These are phyloP conservation scores for Ageneiosus marmoratus DNA, from an alignment of 2,113 vertebrate genomes.

Conservation along the genomic window DNA sequence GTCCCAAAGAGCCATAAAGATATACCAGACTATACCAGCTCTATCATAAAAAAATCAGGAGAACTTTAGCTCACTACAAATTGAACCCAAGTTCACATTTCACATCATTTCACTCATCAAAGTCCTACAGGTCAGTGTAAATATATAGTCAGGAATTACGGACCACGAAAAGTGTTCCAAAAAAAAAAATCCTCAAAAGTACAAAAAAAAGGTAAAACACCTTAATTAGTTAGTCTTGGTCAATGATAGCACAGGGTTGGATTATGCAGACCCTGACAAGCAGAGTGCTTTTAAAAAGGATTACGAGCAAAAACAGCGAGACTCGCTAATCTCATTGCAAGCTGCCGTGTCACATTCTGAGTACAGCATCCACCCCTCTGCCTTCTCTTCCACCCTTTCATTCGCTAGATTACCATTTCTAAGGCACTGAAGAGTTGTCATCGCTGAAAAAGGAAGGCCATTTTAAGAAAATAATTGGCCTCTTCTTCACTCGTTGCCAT, in stretches of 20 bases:
- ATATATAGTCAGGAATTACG: slow-evolving; percentile 32
- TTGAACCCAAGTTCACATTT: not conserved
- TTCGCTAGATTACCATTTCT: slow-evolving; percentile 52
- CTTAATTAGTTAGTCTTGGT: slow-evolving; percentile 42
- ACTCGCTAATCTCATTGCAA: slow-evolving; percentile 59
- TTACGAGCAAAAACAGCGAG: slow-evolving; percentile 58
- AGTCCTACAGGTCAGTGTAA: not conserved
- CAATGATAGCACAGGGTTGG: slow-evolving; percentile 44
- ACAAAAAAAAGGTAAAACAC: slow-evolving; percentile 49
- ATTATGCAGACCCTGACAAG: slow-evolving; percentile 62
- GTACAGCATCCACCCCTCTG: slow-evolving; percentile 51
- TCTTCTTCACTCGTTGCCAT: slow-evolving; percentile 55
- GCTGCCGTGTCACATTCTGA: slow-evolving; percentile 60
- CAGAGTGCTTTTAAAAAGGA: slow-evolving; percentile 68
- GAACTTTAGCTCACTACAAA: not conserved
- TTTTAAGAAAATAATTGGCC: slow-evolving; percentile 69
- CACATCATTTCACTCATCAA: slow-evolving; percentile 2
- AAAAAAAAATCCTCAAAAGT: not conserved
- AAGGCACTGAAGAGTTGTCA: slow-evolving; percentile 54
- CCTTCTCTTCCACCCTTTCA: slow-evolving; percentile 45
- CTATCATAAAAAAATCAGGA: slow-evolving; percentile 10
- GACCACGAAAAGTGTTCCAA: slow-evolving; percentile 21
- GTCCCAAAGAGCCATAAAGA: not conserved
- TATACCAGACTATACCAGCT: not conserved
- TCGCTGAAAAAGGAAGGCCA: slow-evolving; percentile 51